Conservation (phyloP, 2,113 vertebrate species). For the Amblyopsis rosae region DNA sequence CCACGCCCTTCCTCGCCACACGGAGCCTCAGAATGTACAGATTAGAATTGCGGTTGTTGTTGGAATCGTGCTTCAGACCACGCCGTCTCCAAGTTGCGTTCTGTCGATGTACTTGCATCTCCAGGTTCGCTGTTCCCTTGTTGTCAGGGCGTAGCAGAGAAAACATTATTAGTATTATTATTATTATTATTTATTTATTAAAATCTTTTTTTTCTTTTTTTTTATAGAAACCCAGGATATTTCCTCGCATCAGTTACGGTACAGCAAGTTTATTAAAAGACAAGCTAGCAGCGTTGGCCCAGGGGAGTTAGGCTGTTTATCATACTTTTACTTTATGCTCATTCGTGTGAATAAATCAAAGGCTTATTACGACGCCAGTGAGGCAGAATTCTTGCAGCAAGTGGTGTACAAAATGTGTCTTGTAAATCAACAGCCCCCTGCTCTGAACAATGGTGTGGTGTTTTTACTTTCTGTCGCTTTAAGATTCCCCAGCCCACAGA, state of each 20-base stretch:
- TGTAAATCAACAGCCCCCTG: conserved; percentile 16
- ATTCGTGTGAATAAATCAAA: conserved; percentile 34
- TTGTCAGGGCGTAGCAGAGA: not conserved
- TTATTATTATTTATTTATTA: too few relatives aligned
- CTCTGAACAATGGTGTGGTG: not conserved
- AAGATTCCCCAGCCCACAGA: too few relatives aligned
- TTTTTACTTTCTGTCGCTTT: too few relatives aligned
- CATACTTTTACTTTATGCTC: conserved; percentile 17
- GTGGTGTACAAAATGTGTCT: conserved; percentile 25
- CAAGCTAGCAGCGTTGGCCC: conserved; percentile 31
- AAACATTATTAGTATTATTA: not conserved
- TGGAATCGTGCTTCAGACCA: conserved; percentile 41
- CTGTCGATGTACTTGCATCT: conserved; percentile 6
- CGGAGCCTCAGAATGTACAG: conserved; percentile 13
- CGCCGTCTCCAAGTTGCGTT: not conserved
- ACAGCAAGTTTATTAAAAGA: conserved; percentile 29
- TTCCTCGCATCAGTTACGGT: conserved; percentile 27
- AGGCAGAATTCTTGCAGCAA: conserved; percentile 26
- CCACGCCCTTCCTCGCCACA: not conserved
- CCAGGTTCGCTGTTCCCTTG: not conserved
- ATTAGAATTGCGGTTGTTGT: conserved; percentile 50
- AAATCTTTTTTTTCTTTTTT: not conserved
- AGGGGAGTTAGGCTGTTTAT: conserved; percentile 25
- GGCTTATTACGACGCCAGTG: conserved; percentile 19
- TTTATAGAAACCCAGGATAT: conserved; percentile 14